Percentiles rank a stretch among this genome's conserved stretches.
Conservation (phyloP, 2,888 invertebrate species). For the Ceraclea dissimilis region DNA sequence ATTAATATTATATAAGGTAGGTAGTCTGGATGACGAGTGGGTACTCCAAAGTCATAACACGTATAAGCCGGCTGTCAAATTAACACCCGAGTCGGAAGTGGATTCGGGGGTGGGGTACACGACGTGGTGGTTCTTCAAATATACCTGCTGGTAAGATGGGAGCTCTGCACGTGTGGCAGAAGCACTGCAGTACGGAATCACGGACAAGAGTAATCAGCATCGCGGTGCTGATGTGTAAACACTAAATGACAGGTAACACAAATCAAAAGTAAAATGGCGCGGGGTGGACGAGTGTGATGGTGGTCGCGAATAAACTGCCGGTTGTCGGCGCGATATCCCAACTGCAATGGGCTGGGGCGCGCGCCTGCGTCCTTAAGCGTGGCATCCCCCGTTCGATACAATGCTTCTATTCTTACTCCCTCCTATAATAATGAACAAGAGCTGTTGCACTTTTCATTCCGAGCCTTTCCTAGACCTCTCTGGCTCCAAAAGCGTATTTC, state of each 20-base stretch:
- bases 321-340: slow-evolving; percentile 29
- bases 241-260: background rate
- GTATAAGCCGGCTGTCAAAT: slow-evolving; percentile 27
- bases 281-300: slow-evolving; percentile 32
- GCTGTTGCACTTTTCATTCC: slow-evolving; percentile 5
- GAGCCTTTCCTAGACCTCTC: background rate
- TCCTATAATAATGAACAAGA: background rate
- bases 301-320: slow-evolving; percentile 33
- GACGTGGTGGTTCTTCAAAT: background rate
- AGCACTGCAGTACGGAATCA: slow-evolving; percentile 89
- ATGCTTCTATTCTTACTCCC: background rate
- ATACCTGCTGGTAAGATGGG: slow-evolving; percentile 67
- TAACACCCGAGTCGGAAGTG: slow-evolving; percentile 18
- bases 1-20: too few species aligned
- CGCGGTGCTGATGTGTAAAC: slow-evolving; percentile 31
- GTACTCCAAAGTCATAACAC: slow-evolving; percentile 26
- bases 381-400: slow-evolving; percentile 15
- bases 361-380: slow-evolving; percentile 12
- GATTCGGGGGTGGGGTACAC: background rate
- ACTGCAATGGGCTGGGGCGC: slow-evolving; percentile 35
- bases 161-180: slow-evolving; percentile 87
- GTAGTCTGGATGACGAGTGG: too few species aligned
- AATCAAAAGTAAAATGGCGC: slow-evolving; percentile 32
- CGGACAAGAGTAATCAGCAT: slow-evolving; percentile 88
- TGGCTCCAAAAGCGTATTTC: background rate